Conservation (phyloP, 2,113 vertebrate species). For the Ctenomys sociabilis region DNA sequence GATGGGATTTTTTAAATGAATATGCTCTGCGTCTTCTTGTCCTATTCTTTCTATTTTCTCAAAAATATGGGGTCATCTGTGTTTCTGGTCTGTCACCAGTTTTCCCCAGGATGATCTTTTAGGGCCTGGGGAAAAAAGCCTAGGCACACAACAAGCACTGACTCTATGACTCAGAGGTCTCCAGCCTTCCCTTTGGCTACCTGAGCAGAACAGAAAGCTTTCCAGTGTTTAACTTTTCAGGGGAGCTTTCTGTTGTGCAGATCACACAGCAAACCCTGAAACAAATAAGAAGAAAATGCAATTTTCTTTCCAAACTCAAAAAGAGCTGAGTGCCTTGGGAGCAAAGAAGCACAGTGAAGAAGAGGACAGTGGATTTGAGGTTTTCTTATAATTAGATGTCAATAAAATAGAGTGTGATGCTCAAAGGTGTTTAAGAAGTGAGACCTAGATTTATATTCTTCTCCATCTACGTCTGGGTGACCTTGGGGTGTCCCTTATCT, state of each 20-base stretch:
- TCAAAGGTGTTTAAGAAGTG: not conserved
- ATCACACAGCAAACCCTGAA: conserved; percentile 16
- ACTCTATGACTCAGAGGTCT: not conserved
- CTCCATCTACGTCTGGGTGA: not conserved
- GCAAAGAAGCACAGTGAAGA: not conserved
- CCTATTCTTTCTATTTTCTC: not conserved
- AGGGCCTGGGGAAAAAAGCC: not conserved
- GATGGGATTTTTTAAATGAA: conserved; percentile 23
- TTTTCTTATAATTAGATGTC: conserved; percentile 14
- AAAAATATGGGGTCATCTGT: not conserved
- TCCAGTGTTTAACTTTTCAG: conserved; percentile 11
- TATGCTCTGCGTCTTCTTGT: not conserved
- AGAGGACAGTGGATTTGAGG: not conserved
- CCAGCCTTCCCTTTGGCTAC: not conserved
- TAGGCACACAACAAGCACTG: not conserved
- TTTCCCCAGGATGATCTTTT: not conserved
- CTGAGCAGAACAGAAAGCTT: not conserved
- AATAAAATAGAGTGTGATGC: not conserved
- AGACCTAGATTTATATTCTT: conserved; percentile 8
- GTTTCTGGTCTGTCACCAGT: not conserved
- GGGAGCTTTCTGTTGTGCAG: not conserved
- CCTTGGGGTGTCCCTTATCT: not conserved
- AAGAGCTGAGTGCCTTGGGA: not conserved
- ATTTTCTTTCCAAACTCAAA: not conserved
- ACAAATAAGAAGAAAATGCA: not conserved